Percentiles rank a stretch among this genome's conserved stretches.
phyloP scores from a whole-genome alignment of 1,140 invertebrate genomes.

The Aethina tumida region DNA sequence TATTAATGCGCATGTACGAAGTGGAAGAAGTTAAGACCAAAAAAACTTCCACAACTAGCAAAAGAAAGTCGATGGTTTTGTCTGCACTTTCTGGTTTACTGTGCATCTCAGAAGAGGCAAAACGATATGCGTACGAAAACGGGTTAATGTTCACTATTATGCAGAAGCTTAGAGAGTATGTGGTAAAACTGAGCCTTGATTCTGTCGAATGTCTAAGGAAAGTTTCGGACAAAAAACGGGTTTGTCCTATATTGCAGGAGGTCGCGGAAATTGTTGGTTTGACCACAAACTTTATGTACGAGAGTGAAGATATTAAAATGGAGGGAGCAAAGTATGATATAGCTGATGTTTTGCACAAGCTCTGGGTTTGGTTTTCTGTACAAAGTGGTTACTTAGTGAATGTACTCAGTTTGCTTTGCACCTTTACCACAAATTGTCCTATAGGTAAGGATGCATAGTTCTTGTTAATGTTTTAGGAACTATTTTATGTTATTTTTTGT shows the following conservation, averaged over 20 bases:
- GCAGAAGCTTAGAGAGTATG: slow-evolving; percentile 37
- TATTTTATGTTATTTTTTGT: slow-evolving; percentile 18
- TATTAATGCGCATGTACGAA: slow-evolving; percentile 39
- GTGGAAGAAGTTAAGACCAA: slow-evolving; percentile 34
- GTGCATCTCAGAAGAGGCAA: slow-evolving; percentile 38
- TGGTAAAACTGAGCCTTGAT: slow-evolving; percentile 41
- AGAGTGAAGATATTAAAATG: slow-evolving; percentile 34
- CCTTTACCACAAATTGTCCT: slow-evolving; percentile 41
- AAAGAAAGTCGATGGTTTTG: slow-evolving; percentile 35
- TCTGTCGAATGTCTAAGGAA: slow-evolving; percentile 37
- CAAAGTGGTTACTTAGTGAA: slow-evolving; percentile 34
- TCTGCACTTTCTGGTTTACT: slow-evolving; percentile 39
- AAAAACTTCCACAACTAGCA: slow-evolving; percentile 27
- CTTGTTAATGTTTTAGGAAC: slow-evolving; percentile 2
- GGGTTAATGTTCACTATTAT: slow-evolving; percentile 35
- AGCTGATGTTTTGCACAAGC: slow-evolving; percentile 43
- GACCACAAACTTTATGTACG: slow-evolving; percentile 43
- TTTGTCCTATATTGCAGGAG: slow-evolving; percentile 39
- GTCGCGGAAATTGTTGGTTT: slow-evolving; percentile 38
- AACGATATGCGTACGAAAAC: slow-evolving; percentile 34
- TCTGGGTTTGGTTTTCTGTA: slow-evolving; percentile 43
- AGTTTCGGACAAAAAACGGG: slow-evolving; percentile 35
- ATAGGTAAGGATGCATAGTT: slow-evolving; percentile 32
- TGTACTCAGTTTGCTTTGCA: slow-evolving; percentile 42
- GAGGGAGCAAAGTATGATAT: slow-evolving; percentile 36